These are phyloP conservation scores for Tachina lurida DNA, from an alignment of 2,888 invertebrate species.

Conservation along the genomic window DNA sequence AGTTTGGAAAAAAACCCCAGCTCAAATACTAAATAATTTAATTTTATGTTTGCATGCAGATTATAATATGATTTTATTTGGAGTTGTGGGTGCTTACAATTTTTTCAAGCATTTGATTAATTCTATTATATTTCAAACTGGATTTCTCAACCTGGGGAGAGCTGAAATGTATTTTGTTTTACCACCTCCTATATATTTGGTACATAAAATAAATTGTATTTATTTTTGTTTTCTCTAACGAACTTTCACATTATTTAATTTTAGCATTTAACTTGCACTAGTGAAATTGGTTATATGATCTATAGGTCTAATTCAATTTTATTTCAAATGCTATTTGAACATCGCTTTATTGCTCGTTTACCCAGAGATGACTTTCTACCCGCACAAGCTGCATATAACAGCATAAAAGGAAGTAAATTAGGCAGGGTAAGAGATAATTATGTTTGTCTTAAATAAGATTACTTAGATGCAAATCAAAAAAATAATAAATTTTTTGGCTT, in stretches of 20 bases:
- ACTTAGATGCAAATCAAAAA: not conserved
- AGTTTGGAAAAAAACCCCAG: not conserved
- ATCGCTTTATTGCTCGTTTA: slow-evolving; percentile 85
- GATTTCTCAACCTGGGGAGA: slow-evolving; percentile 85
- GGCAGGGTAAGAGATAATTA: slow-evolving; percentile 73
- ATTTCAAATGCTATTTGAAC: slow-evolving; percentile 88
- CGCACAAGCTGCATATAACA: slow-evolving; percentile 83
- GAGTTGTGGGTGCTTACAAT: slow-evolving; percentile 82
- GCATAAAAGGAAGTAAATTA: slow-evolving; percentile 77
- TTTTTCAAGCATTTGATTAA: slow-evolving; percentile 87
- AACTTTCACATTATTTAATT: slow-evolving; percentile 79
- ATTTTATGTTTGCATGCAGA: slow-evolving; percentile 81
- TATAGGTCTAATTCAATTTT: slow-evolving; percentile 86
- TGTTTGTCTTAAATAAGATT: not conserved
- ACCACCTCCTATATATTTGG: slow-evolving; percentile 86
- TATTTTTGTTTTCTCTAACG: not conserved
- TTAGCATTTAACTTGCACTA: slow-evolving; percentile 85
- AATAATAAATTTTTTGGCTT: too few relatives aligned
- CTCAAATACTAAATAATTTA: too few relatives aligned
- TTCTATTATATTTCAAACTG: slow-evolving; percentile 85
- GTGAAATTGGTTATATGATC: slow-evolving; percentile 83
- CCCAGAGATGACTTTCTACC: slow-evolving; percentile 88
- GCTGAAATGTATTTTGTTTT: slow-evolving; percentile 86
- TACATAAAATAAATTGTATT: slow-evolving; percentile 79
- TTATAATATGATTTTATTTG: slow-evolving; percentile 86